phyloP scores from a whole-genome alignment of 2,888 invertebrate species.

The Lacanobia wlatinum region DNA sequence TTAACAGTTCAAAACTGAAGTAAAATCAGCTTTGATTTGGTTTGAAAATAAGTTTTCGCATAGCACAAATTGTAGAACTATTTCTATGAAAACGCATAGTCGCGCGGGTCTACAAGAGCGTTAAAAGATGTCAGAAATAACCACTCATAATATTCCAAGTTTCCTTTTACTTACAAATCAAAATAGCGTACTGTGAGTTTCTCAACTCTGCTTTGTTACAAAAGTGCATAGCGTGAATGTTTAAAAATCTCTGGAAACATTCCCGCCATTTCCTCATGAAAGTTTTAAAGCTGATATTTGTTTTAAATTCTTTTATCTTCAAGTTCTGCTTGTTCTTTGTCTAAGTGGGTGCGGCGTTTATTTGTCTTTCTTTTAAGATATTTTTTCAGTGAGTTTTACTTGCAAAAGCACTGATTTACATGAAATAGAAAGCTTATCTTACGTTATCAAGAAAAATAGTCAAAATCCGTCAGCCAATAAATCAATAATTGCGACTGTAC shows the following conservation, averaged over 20 bases:
- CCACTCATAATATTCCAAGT: slow-evolving; percentile 4
- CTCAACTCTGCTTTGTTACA: slow-evolving; percentile 44
- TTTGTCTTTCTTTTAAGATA: neutral
- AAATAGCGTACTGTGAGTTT: slow-evolving; percentile 32
- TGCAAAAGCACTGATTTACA: no score
- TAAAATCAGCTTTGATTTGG: no score
- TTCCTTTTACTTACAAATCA: slow-evolving; percentile 28
- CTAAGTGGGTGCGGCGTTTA: slow-evolving; percentile 32
- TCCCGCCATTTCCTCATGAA: slow-evolving; percentile 29
- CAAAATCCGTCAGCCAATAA: no score
- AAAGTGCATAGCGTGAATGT: slow-evolving; percentile 53
- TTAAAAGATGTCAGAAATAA: neutral
- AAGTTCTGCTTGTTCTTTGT: slow-evolving; percentile 39
- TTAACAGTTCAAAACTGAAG: no score
- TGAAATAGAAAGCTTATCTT: neutral
- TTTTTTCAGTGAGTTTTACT: neutral
- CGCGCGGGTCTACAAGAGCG: no score
- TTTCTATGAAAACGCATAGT: no score
- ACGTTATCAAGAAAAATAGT: no score
- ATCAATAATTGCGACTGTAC: no score
- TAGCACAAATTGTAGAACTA: no score
- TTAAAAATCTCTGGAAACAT: slow-evolving; percentile 44
- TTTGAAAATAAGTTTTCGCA: no score
- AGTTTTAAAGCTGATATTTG: slow-evolving; percentile 60
- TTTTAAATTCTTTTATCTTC: slow-evolving; percentile 60